These are phyloP conservation scores for Dreissena polymorpha DNA, from an alignment of 1,140 invertebrate species.

Conservation along the genomic window DNA sequence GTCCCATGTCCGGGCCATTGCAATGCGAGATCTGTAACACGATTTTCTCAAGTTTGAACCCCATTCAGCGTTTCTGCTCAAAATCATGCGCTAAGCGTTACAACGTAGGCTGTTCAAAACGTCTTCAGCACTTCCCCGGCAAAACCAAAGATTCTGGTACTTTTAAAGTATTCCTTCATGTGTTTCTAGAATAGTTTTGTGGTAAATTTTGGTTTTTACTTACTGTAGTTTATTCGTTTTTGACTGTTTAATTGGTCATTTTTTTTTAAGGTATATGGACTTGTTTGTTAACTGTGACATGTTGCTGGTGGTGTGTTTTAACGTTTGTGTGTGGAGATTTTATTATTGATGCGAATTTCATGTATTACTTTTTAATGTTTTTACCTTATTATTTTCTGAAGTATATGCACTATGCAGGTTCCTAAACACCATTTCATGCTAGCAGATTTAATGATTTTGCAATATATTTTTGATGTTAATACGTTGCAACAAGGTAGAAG, in stretches of 20 bases:
- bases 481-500: too few species aligned
- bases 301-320: too few species aligned
- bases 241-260: background rate
- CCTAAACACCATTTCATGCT: too few species aligned
- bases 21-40: slow-evolving; percentile 91
- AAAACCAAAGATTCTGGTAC: slow-evolving; percentile 45
- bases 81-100: slow-evolving; percentile 87
- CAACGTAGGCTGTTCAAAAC: slow-evolving; percentile 80
- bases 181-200: background rate
- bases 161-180: background rate
- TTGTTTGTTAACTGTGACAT: too few species aligned
- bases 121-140: slow-evolving; percentile 50
- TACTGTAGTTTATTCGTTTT: background rate
- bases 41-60: slow-evolving; percentile 87
- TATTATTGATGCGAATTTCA: too few species aligned
- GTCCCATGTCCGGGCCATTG: slow-evolving; percentile 48
- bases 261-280: background rate
- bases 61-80: slow-evolving; percentile 89
- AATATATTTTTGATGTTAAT: too few species aligned
- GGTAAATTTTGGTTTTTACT: background rate
- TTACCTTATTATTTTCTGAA: too few species aligned
- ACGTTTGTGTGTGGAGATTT: too few species aligned
- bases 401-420: too few species aligned
- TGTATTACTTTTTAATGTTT: too few species aligned
- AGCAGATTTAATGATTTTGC: too few species aligned